phyloP scores from a whole-genome alignment of 2,797 vertebrate genomes.

The Poeciliopsis gracilis region DNA sequence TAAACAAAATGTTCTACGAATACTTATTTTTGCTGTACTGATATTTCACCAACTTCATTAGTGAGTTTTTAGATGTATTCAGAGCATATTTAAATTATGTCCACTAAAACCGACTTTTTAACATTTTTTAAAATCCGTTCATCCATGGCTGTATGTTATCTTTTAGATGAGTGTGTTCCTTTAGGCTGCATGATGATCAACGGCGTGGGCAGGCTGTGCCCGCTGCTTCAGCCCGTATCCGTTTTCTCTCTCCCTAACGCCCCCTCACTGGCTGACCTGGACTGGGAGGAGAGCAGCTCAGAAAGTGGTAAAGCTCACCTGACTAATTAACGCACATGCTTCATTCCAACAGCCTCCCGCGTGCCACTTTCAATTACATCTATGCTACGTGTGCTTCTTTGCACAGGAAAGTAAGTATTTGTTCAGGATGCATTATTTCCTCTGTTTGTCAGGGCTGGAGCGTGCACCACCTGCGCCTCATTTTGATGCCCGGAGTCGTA shows the following conservation, averaged over 20 bases:
- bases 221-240: constrained; percentile 84
- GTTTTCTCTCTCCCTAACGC: constrained; percentile 88
- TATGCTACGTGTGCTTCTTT: constrained; percentile 35
- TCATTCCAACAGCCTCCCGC: constrained; percentile 43
- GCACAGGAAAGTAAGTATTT: constrained; percentile 52
- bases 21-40: not conserved
- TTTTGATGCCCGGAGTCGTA: constrained; percentile 89
- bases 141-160: constrained; percentile 30
- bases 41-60: not conserved
- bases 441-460: constrained; percentile 66
- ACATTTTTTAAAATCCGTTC: not conserved
- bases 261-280: constrained; percentile 90
- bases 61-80: not conserved
- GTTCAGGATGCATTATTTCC: constrained; percentile 34
- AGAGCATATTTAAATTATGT: not conserved
- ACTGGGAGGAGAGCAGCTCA: constrained; percentile 86
- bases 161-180: constrained; percentile 87
- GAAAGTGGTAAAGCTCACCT: constrained; percentile 54
- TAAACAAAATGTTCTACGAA: not conserved
- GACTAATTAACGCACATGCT: constrained; percentile 21
- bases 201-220: constrained; percentile 84
- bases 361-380: constrained; percentile 38
- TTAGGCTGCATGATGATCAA: constrained; percentile 93
- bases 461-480: constrained; percentile 83
- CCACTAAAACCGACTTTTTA: not conserved